Base-by-base conservation (phyloP, 1,140 invertebrate species). In the Heliconius melpomene region DNA sequence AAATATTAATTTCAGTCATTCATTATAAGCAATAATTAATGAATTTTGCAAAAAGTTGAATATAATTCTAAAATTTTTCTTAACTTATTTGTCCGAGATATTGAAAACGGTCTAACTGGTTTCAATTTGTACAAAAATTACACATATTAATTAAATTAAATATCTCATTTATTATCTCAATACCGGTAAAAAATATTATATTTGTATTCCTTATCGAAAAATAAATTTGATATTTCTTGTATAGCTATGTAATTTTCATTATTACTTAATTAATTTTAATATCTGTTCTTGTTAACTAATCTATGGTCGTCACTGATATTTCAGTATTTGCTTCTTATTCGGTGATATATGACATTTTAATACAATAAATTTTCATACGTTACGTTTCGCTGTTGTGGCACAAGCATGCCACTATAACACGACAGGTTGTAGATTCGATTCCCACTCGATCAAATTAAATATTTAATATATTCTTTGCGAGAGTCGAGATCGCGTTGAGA, bases 101-200 rank as follows among this genome's bases (percentile, higher is more conserved):
- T 57, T 57, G 54, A 16, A 16, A 66, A 29, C 26, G 60, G 9
- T 66, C 11, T 9, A 13, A 66, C 57, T 13, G 60, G 60, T 66
- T 66, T 66, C 23, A 9, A 8, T 66, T 66, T 66, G 29, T 66
- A n/a, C 60, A 5, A 26, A 2, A 66, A 26, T 66, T 66, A 29
- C 60, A 66, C 60, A 29, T 16, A 66, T 66, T 66, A 29, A 66
- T 29, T 66, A 66, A 66, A 29, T 66, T 66, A 66, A 66, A 29
- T 66, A 23, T 23, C 26, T 66, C 23, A 66, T 66, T 66, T 66
- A 66, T 66, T 66, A 66, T 66, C 5, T 66, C 11, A 29, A 29
- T 66, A 16, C 9, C 3, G 8, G 9, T 66, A 23, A 66, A 29
- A 66, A 29, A 26, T 9, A 26, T 66, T 2, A 66, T 26, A 66